A percentile compares a stretch with the other conserved stretches of the same genome.
These are phyloP conservation scores for Mercenaria mercenaria DNA, from an alignment of 1,140 invertebrate species.

Conservation along the genomic window DNA sequence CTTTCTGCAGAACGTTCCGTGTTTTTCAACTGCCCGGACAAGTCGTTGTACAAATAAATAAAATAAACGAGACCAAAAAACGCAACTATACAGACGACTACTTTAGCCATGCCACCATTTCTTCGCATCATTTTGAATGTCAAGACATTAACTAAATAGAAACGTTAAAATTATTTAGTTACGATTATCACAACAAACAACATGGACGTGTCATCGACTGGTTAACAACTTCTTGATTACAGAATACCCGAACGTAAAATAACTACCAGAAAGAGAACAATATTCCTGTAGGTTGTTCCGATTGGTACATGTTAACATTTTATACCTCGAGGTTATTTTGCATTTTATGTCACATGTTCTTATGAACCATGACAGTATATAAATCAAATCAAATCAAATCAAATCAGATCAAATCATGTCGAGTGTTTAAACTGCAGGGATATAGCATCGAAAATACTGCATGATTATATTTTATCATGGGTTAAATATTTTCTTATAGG, in stretches of 20 bases:
- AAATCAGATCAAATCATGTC: too few species aligned
- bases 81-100: conserved; percentile 35
- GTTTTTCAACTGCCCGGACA: conserved; percentile 61
- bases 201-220: conserved; percentile 51
- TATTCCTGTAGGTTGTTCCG: too few species aligned
- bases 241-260: neutral
- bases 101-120: conserved; percentile 47
- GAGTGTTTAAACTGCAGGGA: too few species aligned
- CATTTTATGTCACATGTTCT: too few species aligned
- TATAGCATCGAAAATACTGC: too few species aligned
- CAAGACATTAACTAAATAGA: neutral
- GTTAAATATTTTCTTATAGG: too few species aligned
- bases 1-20: conserved; percentile 60
- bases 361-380: too few species aligned
- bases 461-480: too few species aligned
- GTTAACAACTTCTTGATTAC: neutral
- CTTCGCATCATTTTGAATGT: conserved; percentile 52
- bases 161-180: neutral
- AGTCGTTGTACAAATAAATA: conserved; percentile 50
- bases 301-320: too few species aligned
- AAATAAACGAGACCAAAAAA: conserved; percentile 60
- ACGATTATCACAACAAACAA: conserved; percentile 36
- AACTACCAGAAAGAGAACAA: neutral
- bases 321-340: too few species aligned
- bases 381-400: too few species aligned